phyloP scores from a whole-genome alignment of 2,888 invertebrate species.

The Neocrepidodera transversa region DNA sequence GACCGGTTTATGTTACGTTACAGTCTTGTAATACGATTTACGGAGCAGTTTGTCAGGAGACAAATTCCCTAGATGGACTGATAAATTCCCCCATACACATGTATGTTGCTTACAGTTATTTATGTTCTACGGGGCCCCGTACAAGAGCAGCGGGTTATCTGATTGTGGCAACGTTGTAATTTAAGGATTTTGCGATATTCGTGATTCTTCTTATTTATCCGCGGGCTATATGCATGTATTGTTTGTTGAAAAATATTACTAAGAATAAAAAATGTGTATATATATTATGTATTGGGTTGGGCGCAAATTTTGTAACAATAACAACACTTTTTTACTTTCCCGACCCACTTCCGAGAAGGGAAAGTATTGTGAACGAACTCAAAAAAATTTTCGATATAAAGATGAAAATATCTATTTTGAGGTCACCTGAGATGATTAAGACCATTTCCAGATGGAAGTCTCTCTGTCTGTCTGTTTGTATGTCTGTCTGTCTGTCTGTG shows the following conservation, averaged over 20 bases:
- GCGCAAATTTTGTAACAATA: no score
- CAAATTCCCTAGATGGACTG: conserved; percentile 13
- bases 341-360: no score
- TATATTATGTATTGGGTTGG: no score
- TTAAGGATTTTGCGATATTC: not conserved
- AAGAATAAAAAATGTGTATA: not conserved
- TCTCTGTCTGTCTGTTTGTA: no score
- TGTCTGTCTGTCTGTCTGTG: no score
- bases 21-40: conserved; percentile 3
- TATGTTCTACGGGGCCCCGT: not conserved
- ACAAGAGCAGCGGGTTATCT: conserved; percentile 1
- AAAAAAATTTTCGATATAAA: no score
- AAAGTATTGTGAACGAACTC: no score
- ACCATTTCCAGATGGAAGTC: no score
- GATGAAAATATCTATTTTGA: no score
- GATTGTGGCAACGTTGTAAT: not conserved
- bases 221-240: not conserved
- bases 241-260: not conserved
- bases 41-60: conserved; percentile 8
- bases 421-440: no score
- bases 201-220: not conserved
- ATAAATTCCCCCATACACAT: not conserved
- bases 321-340: no score
- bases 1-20: not conserved
- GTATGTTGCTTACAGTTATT: conserved; percentile 4